These are phyloP conservation scores for Trichonephila clavipes DNA, from an alignment of 1,140 invertebrate genomes.

Conservation along the genomic window DNA sequence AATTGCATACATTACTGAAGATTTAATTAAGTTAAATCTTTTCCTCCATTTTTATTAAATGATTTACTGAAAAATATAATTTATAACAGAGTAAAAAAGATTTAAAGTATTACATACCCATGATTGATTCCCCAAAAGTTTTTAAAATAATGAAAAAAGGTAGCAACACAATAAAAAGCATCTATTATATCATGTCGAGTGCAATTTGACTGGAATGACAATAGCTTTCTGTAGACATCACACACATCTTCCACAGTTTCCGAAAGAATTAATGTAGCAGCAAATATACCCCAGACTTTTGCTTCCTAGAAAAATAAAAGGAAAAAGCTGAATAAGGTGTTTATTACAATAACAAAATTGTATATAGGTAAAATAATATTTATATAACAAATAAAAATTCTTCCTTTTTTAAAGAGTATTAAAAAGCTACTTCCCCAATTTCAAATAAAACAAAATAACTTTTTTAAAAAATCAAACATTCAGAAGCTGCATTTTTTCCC, in stretches of 20 bases:
- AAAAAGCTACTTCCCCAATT: too few species aligned
- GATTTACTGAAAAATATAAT: neutral
- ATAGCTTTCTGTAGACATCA: slow-evolving; percentile 16
- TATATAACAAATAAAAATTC: too few species aligned
- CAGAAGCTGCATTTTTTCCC: too few species aligned
- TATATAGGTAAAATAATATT: too few species aligned
- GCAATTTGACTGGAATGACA: neutral
- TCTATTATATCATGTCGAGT: slow-evolving; percentile 49
- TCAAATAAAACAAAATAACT: too few species aligned
- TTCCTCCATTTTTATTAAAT: too few species aligned
- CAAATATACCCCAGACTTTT: slow-evolving; percentile 53
- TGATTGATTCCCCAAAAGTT: neutral
- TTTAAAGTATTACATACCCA: slow-evolving; percentile 52
- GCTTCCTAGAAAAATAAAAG: slow-evolving; percentile 25
- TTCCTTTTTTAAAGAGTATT: too few species aligned
- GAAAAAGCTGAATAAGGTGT: neutral
- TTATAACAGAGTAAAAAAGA: neutral
- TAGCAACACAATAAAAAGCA: slow-evolving; percentile 65
- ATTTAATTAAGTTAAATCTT: too few species aligned
- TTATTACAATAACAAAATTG: too few species aligned
- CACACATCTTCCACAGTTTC: slow-evolving; percentile 58
- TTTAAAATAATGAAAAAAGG: slow-evolving; percentile 55
- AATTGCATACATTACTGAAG: too few species aligned
- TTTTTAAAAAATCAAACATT: too few species aligned
- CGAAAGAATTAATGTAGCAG: slow-evolving; percentile 29